Base-by-base conservation (phyloP, 2,888 invertebrate genomes). In the Heliconius ethilla region DNA sequence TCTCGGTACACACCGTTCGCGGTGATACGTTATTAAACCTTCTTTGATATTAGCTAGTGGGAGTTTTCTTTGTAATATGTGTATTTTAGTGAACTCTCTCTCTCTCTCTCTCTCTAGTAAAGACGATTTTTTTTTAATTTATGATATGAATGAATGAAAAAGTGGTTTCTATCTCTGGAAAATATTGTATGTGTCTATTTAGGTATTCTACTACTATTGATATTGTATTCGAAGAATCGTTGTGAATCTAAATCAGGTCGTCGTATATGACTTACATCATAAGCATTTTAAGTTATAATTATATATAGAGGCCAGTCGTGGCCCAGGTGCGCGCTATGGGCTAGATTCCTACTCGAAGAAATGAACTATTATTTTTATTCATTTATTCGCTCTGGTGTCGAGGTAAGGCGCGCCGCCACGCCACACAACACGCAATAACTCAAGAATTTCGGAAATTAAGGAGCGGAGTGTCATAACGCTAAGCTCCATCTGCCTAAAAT, bases 1-100 rank as follows among this genome's bases (percentile, higher is more conserved):
- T 83, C 82, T 82, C 69, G 70, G 81, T 82, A 75, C 75, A 59
- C 62, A 66, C 76, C 55, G 75, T 72, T 75, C 59, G 63, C 76
- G 55, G 62, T 73, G 33, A 75, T 70, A 78, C 76, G 72, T 78
- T 74, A 78, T 81, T 79, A 79, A 45, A 45, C 40, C 25, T 27
- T 15, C 73, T 10, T 3, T 27, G 27, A 13, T 62, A 63, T 22
- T 74, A 29, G 37, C 63, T 72, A 70, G 75, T 59, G 66, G 59
- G 18, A 70, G 37, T 69, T 66, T 78, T 70, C 55, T 66, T 29
- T 51, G 25, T 72, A 51, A 59, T 13, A n/a, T 59, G 2, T 59
- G 37, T 59, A 37, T 67, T 11, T 67, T n/a, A n/a, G 5, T n/a
- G 11, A 22, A 37, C 66, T 33, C 18, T 29, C 29, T 65, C 18